phyloP scores from a whole-genome alignment of 1,140 invertebrate genomes.

The Diorhabda carinulata region DNA sequence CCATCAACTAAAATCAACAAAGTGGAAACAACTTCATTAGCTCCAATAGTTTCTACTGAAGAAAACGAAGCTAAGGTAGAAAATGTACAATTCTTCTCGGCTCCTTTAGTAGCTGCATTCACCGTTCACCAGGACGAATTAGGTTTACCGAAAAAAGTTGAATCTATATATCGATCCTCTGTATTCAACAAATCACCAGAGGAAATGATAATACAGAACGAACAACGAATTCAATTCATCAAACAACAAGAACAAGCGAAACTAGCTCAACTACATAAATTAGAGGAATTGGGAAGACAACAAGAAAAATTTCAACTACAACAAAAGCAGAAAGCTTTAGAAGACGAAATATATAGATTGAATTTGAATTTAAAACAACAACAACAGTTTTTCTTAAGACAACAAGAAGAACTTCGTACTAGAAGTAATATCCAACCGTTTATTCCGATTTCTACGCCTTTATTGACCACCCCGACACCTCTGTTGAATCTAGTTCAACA shows the following conservation, averaged over 20 bases:
- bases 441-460: constrained; percentile 29
- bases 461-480: background rate
- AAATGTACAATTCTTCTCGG: constrained; percentile 75
- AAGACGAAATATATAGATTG: constrained; percentile 59
- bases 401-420: constrained; percentile 47
- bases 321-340: constrained; percentile 64
- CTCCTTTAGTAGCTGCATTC: constrained; percentile 75
- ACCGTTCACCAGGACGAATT: constrained; percentile 75
- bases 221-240: constrained; percentile 15
- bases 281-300: constrained; percentile 45
- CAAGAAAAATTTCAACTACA: constrained; percentile 53
- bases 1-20: constrained; percentile 8
- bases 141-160: constrained; percentile 69
- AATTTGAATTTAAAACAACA: constrained; percentile 52
- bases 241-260: constrained; percentile 24
- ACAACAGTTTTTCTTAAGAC: constrained; percentile 60
- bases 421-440: constrained; percentile 47
- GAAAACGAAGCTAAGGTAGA: constrained; percentile 63
- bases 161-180: constrained; percentile 57
- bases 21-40: constrained; percentile 48
- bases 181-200: constrained; percentile 20
- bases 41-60: constrained; percentile 56
- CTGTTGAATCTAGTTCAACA: background rate
- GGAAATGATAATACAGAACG: constrained; percentile 26
- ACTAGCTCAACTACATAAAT: constrained; percentile 9